A percentile compares a stretch with the other conserved stretches of the same genome.
phyloP scores from a whole-genome alignment of 1,140 invertebrate species.

The Psix sp. region DNA sequence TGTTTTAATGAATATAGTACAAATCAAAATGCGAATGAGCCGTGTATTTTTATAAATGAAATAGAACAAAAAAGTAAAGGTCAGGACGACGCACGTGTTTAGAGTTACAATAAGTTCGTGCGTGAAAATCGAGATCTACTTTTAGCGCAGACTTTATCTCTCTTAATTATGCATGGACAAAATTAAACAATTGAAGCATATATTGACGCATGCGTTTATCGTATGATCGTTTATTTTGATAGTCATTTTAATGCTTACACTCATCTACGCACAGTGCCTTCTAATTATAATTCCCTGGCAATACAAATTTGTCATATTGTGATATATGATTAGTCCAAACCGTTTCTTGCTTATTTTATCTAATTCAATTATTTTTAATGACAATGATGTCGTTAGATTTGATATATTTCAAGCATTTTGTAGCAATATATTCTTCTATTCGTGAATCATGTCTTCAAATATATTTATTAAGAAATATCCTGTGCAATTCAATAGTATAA shows the following conservation, averaged over 20 bases:
- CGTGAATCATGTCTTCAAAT: too few relatives aligned
- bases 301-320: too few relatives aligned
- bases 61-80: constrained; percentile 35
- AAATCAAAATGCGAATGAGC: constrained; percentile 23
- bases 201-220: not conserved
- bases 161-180: constrained; percentile 15
- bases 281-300: not conserved
- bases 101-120: constrained; percentile 28
- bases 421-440: too few relatives aligned
- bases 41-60: constrained; percentile 26
- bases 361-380: too few relatives aligned
- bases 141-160: constrained; percentile 9
- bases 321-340: too few relatives aligned
- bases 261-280: not conserved
- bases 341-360: too few relatives aligned
- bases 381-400: too few relatives aligned
- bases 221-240: constrained; percentile 1
- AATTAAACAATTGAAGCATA: constrained; percentile 14
- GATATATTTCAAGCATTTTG: too few relatives aligned
- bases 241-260: not conserved
- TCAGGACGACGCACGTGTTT: constrained; percentile 18
- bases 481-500: too few relatives aligned
- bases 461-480: too few relatives aligned
- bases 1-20: constrained; percentile 19
- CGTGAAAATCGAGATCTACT: constrained; percentile 9